A percentile compares a stretch with the other conserved stretches of the same genome.
Evolutionary conservation across 2,113 vertebrate species (phyloP).

Genomic region (Telmatochromis bifrenatus): DNA sequence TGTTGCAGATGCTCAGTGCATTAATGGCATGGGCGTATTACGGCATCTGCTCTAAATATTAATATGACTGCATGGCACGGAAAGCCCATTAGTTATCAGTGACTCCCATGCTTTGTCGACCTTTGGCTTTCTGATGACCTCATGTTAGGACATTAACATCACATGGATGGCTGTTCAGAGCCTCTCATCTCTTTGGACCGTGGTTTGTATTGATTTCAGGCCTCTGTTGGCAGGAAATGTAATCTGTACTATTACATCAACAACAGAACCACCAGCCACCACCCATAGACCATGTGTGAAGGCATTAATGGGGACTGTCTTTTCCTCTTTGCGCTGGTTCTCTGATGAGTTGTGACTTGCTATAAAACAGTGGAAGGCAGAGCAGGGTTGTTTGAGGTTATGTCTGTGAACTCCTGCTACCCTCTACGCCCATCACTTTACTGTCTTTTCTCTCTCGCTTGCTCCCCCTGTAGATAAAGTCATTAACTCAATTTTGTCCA

Average conservation of each 20-base stretch:
- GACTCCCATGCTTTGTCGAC: not conserved
- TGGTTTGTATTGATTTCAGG: slow-evolving; percentile 32
- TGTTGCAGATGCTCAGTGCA: not conserved
- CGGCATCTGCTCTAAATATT: not conserved
- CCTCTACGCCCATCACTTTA: not conserved
- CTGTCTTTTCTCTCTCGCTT: not conserved
- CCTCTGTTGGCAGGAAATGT: slow-evolving; percentile 30
- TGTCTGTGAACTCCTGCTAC: not conserved
- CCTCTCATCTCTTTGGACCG: not conserved
- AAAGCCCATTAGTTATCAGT: not conserved
- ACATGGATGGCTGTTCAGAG: not conserved
- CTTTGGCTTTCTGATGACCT: not conserved
- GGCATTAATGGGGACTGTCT: not conserved
- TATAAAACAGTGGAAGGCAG: not conserved
- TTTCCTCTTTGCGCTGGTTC: not conserved
- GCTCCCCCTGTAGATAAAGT: not conserved
- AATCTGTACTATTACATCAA: slow-evolving; percentile 23
- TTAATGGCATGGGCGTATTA: not conserved
- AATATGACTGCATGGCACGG: not conserved
- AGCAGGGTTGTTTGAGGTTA: not conserved
- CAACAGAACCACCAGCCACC: not conserved
- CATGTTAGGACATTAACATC: not conserved
- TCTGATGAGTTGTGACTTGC: not conserved
- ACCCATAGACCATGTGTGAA: not conserved
- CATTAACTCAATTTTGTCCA: not conserved